Base-by-base conservation (phyloP, 2,113 vertebrate genomes). In the Salvelinus alpinus region DNA sequence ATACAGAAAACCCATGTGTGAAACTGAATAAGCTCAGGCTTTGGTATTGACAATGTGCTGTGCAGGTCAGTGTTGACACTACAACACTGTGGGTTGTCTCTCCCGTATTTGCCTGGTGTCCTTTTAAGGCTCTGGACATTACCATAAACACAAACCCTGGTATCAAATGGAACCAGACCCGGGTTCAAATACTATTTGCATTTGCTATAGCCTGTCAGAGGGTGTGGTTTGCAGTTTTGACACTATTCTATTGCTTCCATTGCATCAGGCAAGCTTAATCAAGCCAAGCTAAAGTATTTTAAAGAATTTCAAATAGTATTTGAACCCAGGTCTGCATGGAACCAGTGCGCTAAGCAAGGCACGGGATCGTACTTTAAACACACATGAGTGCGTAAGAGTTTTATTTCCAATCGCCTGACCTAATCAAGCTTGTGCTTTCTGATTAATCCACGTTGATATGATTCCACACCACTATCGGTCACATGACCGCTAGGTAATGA, bases 401-500 rank as follows among this genome's bases (percentile, higher is more conserved):
- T n/a, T 22, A 82, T 83, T 54, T 74, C 57, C 66, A 69, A 78
- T 80, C 3, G 34, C 76, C 65, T 11, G 64, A 27, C 38, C 70
- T 76, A 81, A 90, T 88, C 76, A 81, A 79, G 80, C 72, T 81
- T 75, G 67, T 75, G 77, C 75, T 78, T 64, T 22, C 16, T 59
- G 79, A 80, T 74, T 75, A 80, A 87, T 86, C 77, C 24, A 70
- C 71, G 81, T 80, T 79, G 48, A 64, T 77, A 54, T 82, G 73
- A 84, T 87, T 89, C 85, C 72, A 73, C 81, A 51, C 64, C 74
- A 24, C 74, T 29, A 29, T 29, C 29, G 72, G 27, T 81, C 74
- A 78, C 67, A 27, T 20, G 60, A 72, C 67, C 70, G 74, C 65
- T 25, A 44, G 74, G 68, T 25, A 48, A 8, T 73, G 82, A 84